Evolutionary conservation across 2,113 vertebrate species (phyloP).

Genomic region (Hippoglossus stenolepis): DNA sequence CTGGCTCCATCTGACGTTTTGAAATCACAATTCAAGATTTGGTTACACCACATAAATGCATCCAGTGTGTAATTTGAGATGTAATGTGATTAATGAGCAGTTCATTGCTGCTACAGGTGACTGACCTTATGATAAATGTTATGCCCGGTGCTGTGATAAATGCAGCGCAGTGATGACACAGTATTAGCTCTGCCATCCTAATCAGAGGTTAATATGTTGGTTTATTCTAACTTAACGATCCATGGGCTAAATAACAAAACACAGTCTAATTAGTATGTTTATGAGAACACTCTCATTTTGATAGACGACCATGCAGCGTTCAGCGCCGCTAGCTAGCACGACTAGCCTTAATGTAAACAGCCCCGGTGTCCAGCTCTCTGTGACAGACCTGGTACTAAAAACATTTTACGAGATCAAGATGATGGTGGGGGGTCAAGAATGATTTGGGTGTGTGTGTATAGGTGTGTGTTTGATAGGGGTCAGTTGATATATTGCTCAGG

Average conservation of each 20-base stretch:
- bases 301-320: conserved; percentile 68
- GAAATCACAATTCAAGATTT: background rate
- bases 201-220: conserved; percentile 79
- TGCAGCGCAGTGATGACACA: conserved; percentile 55
- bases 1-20: background rate
- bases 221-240: conserved; percentile 80
- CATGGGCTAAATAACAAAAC: conserved; percentile 78
- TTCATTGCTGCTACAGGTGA: conserved; percentile 36
- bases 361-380: conserved; percentile 74
- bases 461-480: conserved; percentile 72
- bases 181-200: conserved; percentile 65
- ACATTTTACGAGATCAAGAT: conserved; percentile 86
- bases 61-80: conserved; percentile 11
- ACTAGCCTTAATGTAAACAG: conserved; percentile 73
- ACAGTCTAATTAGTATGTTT: conserved; percentile 78
- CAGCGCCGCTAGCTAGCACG: conserved; percentile 65
- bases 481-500: conserved; percentile 85
- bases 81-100: conserved; percentile 54
- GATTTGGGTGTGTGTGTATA: conserved; percentile 1
- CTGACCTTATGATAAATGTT: conserved; percentile 44
- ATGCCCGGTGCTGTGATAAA: conserved; percentile 56
- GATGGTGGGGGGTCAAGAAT: conserved; percentile 45
- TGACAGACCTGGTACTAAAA: conserved; percentile 81
- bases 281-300: conserved; percentile 73
- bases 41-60: background rate